Evolutionary conservation across 1,140 invertebrate genomes (phyloP).

Genomic region (Macrotrachela quadricornifera): DNA sequence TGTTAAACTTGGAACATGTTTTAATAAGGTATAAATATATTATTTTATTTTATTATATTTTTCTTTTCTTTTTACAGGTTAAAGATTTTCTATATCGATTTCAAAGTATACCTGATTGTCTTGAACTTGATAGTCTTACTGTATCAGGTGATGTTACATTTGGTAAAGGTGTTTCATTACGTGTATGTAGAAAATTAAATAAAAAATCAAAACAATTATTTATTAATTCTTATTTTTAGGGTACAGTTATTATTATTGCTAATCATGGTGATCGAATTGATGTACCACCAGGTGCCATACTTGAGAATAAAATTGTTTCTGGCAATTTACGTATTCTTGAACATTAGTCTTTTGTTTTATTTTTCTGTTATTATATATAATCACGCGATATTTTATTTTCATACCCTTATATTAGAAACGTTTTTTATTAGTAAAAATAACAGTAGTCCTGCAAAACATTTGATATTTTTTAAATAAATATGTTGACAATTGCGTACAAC

Average conservation of each 20-base stretch:
- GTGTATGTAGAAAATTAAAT: conserved; percentile 34
- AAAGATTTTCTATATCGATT: conserved; percentile 81
- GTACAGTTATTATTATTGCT: conserved; percentile 96
- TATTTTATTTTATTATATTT: too few relatives aligned
- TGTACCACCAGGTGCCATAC: conserved; percentile 78
- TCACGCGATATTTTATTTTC: too few relatives aligned
- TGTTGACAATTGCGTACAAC: too few relatives aligned
- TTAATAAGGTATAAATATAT: conserved; percentile 55
- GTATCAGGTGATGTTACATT: conserved; percentile 98
- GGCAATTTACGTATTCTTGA: conserved; percentile 93
- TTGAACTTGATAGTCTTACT: conserved; percentile 92
- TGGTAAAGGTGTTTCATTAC: conserved; percentile 69
- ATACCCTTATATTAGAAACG: too few relatives aligned
- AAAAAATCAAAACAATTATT: conserved; percentile 9
- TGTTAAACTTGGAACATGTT: conserved; percentile 82
- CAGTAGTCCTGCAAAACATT: too few relatives aligned
- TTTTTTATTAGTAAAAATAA: too few relatives aligned
- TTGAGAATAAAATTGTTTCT: conserved; percentile 98
- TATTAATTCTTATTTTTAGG: conserved; percentile 34
- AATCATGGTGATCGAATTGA: conserved; percentile 98
- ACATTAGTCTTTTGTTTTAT: conserved; percentile 41
- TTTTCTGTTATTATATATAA: too few relatives aligned
- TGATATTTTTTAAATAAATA: too few relatives aligned
- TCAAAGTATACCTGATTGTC: conserved; percentile 72
- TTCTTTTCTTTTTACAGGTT: conserved; percentile 30